Evolutionary conservation across 2,113 vertebrate species (phyloP).

Genomic region (Nothoprocta pentlandii): DNA sequence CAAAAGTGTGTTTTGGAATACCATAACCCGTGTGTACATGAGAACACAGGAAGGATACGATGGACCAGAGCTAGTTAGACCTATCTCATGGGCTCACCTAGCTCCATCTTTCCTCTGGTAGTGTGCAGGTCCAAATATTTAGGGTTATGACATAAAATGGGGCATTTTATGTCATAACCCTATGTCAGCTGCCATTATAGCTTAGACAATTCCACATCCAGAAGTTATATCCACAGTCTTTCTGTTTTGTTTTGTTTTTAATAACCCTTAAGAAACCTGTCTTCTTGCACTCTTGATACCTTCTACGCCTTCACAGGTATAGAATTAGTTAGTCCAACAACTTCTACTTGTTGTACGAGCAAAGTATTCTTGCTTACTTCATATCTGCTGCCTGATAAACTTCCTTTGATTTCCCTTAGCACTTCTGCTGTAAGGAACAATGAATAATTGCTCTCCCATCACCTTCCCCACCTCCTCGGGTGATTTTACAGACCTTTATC

Average conservation of each 20-base stretch:
- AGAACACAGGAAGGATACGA: background rate
- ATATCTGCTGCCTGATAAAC: background rate
- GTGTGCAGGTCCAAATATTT: background rate
- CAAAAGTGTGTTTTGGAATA: background rate
- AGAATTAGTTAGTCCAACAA: background rate
- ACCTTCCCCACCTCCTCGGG: background rate
- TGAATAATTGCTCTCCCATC: background rate
- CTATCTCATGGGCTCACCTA: background rate
- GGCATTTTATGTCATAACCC: background rate
- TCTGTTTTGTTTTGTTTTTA: background rate
- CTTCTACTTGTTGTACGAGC: background rate
- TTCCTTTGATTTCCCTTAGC: background rate
- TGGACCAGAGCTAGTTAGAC: background rate
- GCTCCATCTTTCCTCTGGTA: background rate
- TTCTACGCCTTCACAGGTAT: background rate
- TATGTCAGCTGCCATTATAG: background rate
- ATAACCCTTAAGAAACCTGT: background rate
- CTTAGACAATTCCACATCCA: background rate
- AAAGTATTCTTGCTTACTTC: background rate
- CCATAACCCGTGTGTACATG: accelerated
- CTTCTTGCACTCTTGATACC: background rate
- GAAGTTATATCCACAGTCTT: accelerated
- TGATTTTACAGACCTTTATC: background rate
- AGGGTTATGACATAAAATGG: background rate
- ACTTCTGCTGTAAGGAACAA: background rate